Evolutionary conservation across 2,797 vertebrate genomes (phyloP).

Genomic region (Scyliorhinus canicula): DNA sequence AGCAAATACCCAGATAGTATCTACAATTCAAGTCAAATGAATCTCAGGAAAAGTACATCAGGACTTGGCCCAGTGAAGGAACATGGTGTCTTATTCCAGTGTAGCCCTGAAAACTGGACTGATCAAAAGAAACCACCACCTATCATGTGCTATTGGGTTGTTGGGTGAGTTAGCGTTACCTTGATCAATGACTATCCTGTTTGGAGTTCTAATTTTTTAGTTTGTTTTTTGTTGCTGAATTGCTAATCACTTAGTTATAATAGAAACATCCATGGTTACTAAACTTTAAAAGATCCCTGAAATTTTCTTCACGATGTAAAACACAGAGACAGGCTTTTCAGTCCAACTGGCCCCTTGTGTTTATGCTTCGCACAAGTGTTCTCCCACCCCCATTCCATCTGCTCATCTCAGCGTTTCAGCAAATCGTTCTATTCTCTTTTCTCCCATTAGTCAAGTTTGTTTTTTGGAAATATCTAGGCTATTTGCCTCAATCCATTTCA

Average conservation of each 20-base stretch:
- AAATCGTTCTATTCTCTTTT: background rate
- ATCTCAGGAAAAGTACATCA: constrained; percentile 43
- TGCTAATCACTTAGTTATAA: background rate
- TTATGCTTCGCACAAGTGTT: background rate
- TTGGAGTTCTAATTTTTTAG: constrained; percentile 25
- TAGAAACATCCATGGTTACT: background rate
- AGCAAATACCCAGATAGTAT: constrained; percentile 45
- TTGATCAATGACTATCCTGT: background rate
- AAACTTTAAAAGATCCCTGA: background rate
- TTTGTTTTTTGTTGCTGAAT: background rate
- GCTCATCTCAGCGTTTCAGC: background rate
- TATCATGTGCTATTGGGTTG: constrained; percentile 90
- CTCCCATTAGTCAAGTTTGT: background rate
- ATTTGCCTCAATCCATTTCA: background rate
- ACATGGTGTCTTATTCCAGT: constrained; percentile 89
- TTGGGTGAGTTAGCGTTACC: constrained; percentile 70
- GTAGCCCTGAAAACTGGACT: constrained; percentile 80
- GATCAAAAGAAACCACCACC: constrained; percentile 82
- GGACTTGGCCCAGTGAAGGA: constrained; percentile 74
- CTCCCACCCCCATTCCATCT: background rate
- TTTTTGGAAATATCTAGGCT: background rate
- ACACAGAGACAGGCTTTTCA: background rate
- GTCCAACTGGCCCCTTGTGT: background rate
- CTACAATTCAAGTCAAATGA: constrained; percentile 34
- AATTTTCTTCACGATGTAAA: background rate